Percentiles rank a stretch among this genome's conserved stretches.
phyloP scores from a whole-genome alignment of 1,140 invertebrate genomes.

The Aphidius ervi region DNA sequence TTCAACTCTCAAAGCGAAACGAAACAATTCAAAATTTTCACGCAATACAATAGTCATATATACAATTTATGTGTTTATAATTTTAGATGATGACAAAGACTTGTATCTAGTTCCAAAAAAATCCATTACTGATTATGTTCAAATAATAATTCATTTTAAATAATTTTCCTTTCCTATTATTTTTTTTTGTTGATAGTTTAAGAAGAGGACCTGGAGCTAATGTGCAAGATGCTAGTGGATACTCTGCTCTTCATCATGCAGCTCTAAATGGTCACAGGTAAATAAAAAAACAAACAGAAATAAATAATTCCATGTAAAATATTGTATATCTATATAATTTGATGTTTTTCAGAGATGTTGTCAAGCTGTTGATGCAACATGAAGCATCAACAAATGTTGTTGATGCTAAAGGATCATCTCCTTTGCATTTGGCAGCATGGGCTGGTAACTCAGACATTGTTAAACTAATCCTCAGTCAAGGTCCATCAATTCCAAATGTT shows the following conservation, averaged over 20 bases:
- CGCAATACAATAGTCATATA: too few species aligned
- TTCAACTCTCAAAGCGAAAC: constrained; percentile 17
- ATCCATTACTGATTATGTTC: too few species aligned
- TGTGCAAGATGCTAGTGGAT: constrained; percentile 89
- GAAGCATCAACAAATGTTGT: constrained; percentile 87
- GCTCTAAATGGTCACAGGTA: constrained; percentile 91
- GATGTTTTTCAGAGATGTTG: constrained; percentile 71
- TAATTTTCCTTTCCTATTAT: constrained; percentile 5
- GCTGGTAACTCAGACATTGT: constrained; percentile 83
- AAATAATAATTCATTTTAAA: too few species aligned
- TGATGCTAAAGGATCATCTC: constrained; percentile 79
- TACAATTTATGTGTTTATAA: too few species aligned
- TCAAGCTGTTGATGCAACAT: constrained; percentile 75
- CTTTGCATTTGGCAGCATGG: constrained; percentile 87
- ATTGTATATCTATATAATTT: constrained; percentile 15
- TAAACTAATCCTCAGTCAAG: constrained; percentile 68
- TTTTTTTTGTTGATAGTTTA: constrained; percentile 62
- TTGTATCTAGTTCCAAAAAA: neutral
- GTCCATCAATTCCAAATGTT: constrained; percentile 72
- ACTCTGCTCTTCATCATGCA: constrained; percentile 91
- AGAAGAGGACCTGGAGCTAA: constrained; percentile 85
- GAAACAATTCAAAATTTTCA: constrained; percentile 15
- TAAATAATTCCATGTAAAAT: neutral
- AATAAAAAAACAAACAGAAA: constrained; percentile 2
- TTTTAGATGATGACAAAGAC: neutral